Evolutionary conservation across 2,113 vertebrate species (phyloP), one percentile per base, ranked within the genome.

Genomic region (Notiomystis cincta): DNA sequence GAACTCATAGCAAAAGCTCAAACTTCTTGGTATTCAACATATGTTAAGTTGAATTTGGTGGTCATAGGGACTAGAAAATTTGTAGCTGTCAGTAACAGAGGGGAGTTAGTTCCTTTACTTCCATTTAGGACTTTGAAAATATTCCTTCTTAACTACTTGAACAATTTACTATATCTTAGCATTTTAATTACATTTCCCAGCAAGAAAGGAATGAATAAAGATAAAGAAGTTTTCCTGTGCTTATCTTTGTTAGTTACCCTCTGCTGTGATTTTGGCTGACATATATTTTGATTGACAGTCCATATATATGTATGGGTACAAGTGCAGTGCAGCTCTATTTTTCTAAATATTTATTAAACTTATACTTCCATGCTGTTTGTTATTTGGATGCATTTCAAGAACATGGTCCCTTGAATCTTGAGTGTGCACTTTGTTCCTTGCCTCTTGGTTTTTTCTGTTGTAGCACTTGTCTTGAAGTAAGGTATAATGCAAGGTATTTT

Each of bases 391-490:
- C 45, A 50, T 61, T 85, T 40, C 15, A 33, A 62, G 67, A 82
- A 72, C 13, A 11, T 6, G 37, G 28, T 79, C n/a, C 17, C 24
- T 57, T 60, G 53, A 60, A n/a, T 38, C 48, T 61, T 76, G 73
- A 72, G 17, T 0, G 0, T 27, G 30, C 3, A 4, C 21, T 38
- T 23, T 20, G 27, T 42, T 85, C 24, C 15, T 69, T 79, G 18
- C 13, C 23, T 91, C n/a, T 67, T 89, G 16, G 13, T 7, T 31
- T 71, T 20, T 72, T 58, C 38, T 69, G 1, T 35, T 1, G 0
- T 64, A 71, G 18, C 35, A 5, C 16, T 50, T 38, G 31, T 54
- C 22, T 28, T 87, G 44, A 85, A 64, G 7, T 40, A 28, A 77
- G 57, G 25, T 66, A 9, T 21, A 42, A 24, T 22, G 11, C 22